phyloP scores from a whole-genome alignment of 53 echinoderm and acorn worm genomes.

The Holothuria scabra region DNA sequence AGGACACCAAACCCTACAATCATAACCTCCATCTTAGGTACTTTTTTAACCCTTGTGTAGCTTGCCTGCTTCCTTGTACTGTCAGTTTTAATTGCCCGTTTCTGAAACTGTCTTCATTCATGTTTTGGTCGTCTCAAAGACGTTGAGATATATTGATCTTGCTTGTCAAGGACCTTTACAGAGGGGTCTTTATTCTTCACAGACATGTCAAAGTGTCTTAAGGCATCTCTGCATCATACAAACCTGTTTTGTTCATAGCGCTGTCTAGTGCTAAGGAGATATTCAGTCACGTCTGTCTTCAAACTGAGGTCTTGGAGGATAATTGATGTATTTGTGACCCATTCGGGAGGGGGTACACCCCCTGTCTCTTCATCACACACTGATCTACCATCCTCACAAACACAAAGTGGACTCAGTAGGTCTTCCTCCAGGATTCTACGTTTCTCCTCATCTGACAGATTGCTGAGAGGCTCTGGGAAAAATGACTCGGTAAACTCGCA shows the following conservation, averaged over 20 bases:
- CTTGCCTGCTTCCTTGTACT: too few species aligned
- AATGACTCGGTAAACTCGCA: constrained; percentile 58
- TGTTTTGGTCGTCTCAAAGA: too few species aligned
- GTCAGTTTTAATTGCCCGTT: too few species aligned
- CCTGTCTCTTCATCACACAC: constrained; percentile 65
- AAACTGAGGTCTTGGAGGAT: constrained; percentile 71
- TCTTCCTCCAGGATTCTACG: constrained; percentile 30
- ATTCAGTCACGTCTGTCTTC: constrained; percentile 68
- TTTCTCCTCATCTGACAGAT: constrained; percentile 22
- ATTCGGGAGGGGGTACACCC: constrained; percentile 64
- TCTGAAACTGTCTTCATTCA: too few species aligned
- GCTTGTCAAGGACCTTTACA: too few species aligned
- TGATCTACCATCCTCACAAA: constrained; percentile 41
- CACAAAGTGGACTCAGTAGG: constrained; percentile 50
- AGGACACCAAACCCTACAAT: too few species aligned
- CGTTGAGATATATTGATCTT: too few species aligned
- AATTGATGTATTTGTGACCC: constrained; percentile 69
- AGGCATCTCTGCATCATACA: neutral
- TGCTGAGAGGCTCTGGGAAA: constrained; percentile 40
- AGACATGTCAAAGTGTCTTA: too few species aligned
- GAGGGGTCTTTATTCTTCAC: too few species aligned
- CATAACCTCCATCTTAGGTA: too few species aligned
- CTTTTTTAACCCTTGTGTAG: too few species aligned
- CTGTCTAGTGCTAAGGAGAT: constrained; percentile 62
- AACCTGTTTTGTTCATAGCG: constrained; percentile 64